Base-by-base conservation (phyloP, 2,113 vertebrate genomes). In the Lagopus muta region DNA sequence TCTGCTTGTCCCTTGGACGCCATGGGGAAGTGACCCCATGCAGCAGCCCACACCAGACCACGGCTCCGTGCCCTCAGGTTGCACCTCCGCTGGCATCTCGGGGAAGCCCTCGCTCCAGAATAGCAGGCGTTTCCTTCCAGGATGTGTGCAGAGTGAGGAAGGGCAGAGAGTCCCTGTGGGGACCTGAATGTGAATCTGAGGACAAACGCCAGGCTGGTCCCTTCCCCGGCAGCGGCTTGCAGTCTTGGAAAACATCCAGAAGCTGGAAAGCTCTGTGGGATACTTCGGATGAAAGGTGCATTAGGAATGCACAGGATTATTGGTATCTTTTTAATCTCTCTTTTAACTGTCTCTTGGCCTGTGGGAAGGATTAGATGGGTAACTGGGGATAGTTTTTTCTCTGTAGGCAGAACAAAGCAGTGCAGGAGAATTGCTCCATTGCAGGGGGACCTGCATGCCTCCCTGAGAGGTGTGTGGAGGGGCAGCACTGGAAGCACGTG, bases 241-340 rank as follows among this genome's bases (percentile, higher is more conserved):
- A 43, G 34, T 14, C 58, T 66, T 86, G 89, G 89, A 86, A 42
- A 69, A 36, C 60, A 32, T 82, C 93, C 93, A 89, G 86, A 72
- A 78, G 66, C 82, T 58, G 71, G 81, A 45, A 61, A 86, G 92
- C 89, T 86, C 86, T 57, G 81, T 67, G 76, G 89, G 93, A 82
- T 82, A 10, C 82, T 86, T 82, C 0, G 22, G 86, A 89, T 89
- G 93, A 69, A 62, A 86, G 89, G 89, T 73, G 81, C 89, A 67
- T 86, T 78, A 86, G 89, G 76, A 72, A 82, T 25, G 58, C 24
- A 4, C 36, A 5, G 89, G 89, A 94, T 94, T 92, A 92, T 64
- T 18, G 25, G 71, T 69, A n/a, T 89, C 82, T 69, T 58, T 89
- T 92, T 86, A 92, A 94, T 92, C 93, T 77, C 80, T 47, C 36